A percentile compares a stretch with the other conserved stretches of the same genome.
Conservation (phyloP, 2,797 vertebrate genomes). For the Sebastes steindachneri region DNA sequence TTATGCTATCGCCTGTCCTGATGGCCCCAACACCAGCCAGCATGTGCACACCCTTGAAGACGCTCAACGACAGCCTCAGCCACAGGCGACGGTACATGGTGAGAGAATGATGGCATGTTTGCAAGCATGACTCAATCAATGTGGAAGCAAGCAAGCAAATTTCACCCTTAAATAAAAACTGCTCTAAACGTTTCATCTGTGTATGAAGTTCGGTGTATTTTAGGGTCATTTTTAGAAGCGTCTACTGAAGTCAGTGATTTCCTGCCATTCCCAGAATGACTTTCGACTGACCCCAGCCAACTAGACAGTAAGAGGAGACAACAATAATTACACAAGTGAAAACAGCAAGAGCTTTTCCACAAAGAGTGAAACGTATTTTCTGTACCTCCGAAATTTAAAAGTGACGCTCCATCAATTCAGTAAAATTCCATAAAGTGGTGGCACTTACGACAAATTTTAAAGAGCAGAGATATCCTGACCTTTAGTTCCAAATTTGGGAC, state of each 20-base stretch:
- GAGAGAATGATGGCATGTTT: conserved; percentile 44
- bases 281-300: not conserved
- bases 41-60: conserved; percentile 77
- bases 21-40: conserved; percentile 45
- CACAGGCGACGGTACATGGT: conserved; percentile 83
- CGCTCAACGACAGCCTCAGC: conserved; percentile 77
- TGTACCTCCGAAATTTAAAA: not conserved
- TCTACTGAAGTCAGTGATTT: not conserved
- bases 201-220: not conserved
- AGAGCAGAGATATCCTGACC: not conserved
- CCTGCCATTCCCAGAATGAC: not conserved
- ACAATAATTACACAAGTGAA: not conserved
- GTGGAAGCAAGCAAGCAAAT: not conserved
- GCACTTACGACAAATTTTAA: not conserved
- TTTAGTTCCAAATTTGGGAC: not conserved
- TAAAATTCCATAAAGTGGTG: not conserved
- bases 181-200: not conserved
- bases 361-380: not conserved
- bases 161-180: not conserved
- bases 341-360: not conserved
- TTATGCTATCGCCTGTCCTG: conserved; percentile 62
- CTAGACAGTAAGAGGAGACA: not conserved
- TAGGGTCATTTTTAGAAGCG: not conserved
- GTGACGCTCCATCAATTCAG: not conserved
- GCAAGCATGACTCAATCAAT: not conserved